Percentiles rank a stretch among this genome's conserved stretches.
These are phyloP conservation scores for Prochilodus magdalenae DNA, from an alignment of 2,113 vertebrate species.

Conservation along the genomic window DNA sequence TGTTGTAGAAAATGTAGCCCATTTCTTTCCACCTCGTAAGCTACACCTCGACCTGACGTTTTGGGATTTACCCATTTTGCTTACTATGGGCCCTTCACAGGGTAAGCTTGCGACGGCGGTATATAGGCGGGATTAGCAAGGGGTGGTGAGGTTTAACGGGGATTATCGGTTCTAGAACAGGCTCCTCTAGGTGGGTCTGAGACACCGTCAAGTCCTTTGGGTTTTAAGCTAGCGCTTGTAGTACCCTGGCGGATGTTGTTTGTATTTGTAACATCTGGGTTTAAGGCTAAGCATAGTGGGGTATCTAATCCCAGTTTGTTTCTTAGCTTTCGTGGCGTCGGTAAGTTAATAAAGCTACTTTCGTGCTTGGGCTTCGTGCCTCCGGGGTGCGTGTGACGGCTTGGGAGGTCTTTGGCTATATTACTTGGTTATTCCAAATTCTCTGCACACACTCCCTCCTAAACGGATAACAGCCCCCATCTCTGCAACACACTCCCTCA, in stretches of 20 bases:
- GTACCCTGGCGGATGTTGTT: slow-evolving; percentile 54
- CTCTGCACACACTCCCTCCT: too few species aligned
- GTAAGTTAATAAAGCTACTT: slow-evolving; percentile 53
- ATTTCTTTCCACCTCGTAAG: slow-evolving; percentile 59
- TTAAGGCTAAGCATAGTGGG: slow-evolving; percentile 65
- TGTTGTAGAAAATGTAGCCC: slow-evolving; percentile 61
- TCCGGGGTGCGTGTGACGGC: slow-evolving; percentile 48
- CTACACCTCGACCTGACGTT: slow-evolving; percentile 69
- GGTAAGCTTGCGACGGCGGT: slow-evolving; percentile 66
- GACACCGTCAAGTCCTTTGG: slow-evolving; percentile 69
- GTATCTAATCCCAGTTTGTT: slow-evolving; percentile 71
- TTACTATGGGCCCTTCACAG: slow-evolving; percentile 57
- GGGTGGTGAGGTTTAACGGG: slow-evolving; percentile 64
- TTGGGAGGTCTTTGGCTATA: slow-evolving; percentile 50
- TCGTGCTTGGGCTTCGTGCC: slow-evolving; percentile 40
- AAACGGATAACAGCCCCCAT: too few species aligned
- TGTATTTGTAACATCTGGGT: slow-evolving; percentile 39
- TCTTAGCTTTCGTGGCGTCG: slow-evolving; percentile 60
- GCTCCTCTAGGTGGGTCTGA: slow-evolving; percentile 66
- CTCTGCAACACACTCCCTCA: too few species aligned
- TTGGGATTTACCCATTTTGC: slow-evolving; percentile 42
- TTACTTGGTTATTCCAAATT: slow-evolving; percentile 6
- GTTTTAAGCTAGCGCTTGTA: slow-evolving; percentile 66
- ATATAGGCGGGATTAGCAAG: slow-evolving; percentile 61
- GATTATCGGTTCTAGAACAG: slow-evolving; percentile 66